These are phyloP conservation scores for Pycnomerus fuliginosus DNA, from an alignment of 2,888 invertebrate species.

Conservation along the genomic window DNA sequence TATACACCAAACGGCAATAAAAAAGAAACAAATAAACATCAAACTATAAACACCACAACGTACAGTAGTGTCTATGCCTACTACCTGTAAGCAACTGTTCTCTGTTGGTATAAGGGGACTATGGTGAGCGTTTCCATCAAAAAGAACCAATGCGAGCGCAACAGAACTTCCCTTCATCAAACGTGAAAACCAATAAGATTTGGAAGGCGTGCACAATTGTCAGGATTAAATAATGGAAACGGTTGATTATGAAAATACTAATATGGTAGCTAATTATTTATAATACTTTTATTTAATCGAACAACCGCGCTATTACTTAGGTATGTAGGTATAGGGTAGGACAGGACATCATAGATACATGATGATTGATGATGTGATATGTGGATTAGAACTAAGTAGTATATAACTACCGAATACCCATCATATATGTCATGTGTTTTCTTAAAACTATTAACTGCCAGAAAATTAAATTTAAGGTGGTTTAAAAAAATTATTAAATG, in stretches of 20 bases:
- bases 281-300: too few species aligned
- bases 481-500: too few species aligned
- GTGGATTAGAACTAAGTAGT: too few species aligned
- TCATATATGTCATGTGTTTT: too few species aligned
- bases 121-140: constrained; percentile 37
- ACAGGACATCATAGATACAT: too few species aligned
- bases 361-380: too few species aligned
- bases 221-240: constrained; percentile 53
- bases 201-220: constrained; percentile 34
- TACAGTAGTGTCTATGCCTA: constrained; percentile 38
- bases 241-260: constrained; percentile 49
- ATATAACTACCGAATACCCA: too few species aligned
- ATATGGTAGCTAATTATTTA: constrained; percentile 54
- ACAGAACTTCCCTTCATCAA: constrained; percentile 26
- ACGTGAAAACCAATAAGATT: constrained; percentile 37
- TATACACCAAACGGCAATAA: constrained; percentile 30
- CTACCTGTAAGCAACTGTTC: constrained; percentile 49
- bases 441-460: too few species aligned
- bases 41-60: constrained; percentile 24
- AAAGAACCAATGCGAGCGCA: constrained; percentile 38
- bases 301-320: too few species aligned
- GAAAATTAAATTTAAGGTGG: too few species aligned
- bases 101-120: constrained; percentile 37
- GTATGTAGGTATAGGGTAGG: too few species aligned
- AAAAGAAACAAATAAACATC: constrained; percentile 30